Evolutionary conservation across 2,888 invertebrate genomes (phyloP).

Genomic region (Lasiommata megera): DNA sequence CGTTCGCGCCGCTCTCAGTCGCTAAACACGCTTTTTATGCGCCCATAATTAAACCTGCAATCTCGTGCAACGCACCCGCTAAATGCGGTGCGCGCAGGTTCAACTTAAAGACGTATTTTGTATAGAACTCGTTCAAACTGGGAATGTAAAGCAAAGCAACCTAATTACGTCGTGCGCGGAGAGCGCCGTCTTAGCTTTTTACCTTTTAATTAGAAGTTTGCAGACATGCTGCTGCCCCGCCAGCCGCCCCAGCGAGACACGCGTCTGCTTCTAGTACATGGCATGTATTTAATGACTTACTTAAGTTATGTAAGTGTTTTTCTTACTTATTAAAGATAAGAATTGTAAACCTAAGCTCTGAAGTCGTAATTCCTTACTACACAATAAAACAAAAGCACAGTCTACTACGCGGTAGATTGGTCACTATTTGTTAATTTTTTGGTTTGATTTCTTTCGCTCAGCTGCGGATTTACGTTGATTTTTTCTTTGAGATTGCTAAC

Average conservation of each 20-base stretch:
- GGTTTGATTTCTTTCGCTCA: no score
- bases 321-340: no score
- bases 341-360: no score
- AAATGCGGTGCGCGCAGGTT: constrained; percentile 15
- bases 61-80: constrained; percentile 15
- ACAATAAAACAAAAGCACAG: no score
- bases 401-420: no score
- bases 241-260: no score
- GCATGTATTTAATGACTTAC: not conserved
- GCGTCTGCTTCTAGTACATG: not conserved
- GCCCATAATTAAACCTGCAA: constrained; percentile 33
- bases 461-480: no score
- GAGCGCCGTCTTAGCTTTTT: not conserved
- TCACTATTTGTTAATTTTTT: no score
- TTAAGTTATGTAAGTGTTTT: no score
- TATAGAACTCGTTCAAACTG: constrained; percentile 1
- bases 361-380: no score
- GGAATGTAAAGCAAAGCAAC: not conserved
- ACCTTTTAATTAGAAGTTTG: constrained; percentile 5
- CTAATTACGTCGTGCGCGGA: not conserved
- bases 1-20: constrained; percentile 37
- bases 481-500: no score
- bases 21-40: constrained; percentile 37
- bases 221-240: not conserved
- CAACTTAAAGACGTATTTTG: constrained; percentile 12